These are phyloP conservation scores for Pogonus chalceus DNA, from an alignment of 1,140 invertebrate genomes.

Conservation along the genomic window DNA sequence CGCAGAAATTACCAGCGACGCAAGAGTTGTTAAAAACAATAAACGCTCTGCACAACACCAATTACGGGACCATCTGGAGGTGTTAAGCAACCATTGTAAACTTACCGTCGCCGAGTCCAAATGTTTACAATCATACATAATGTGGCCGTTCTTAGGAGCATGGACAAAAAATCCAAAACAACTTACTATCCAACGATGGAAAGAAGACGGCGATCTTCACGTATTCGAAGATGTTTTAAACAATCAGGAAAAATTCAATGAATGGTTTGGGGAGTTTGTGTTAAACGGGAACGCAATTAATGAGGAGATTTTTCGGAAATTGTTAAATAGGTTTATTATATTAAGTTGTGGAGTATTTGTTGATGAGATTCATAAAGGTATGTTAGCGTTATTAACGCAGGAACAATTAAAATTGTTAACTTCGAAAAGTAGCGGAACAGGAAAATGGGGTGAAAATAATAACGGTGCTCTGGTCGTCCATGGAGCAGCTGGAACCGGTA, in stretches of 20 bases:
- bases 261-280: conserved; percentile 26
- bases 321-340: conserved; percentile 31
- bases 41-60: conserved; percentile 34
- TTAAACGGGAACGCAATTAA: conserved; percentile 18
- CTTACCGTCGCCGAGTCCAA: conserved; percentile 6
- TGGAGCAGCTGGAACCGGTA: conserved; percentile 33
- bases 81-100: conserved; percentile 18
- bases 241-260: conserved; percentile 25
- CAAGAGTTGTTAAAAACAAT: conserved; percentile 32
- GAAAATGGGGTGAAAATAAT: conserved; percentile 7
- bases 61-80: conserved; percentile 30
- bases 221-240: conserved; percentile 27
- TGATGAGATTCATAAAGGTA: conserved; percentile 30
- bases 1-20: conserved; percentile 22
- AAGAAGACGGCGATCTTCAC: conserved; percentile 27
- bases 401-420: conserved; percentile 29
- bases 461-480: conserved; percentile 28
- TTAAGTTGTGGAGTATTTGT: conserved; percentile 33
- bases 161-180: conserved; percentile 28
- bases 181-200: conserved; percentile 25
- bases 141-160: conserved; percentile 30
- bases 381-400: conserved; percentile 31
- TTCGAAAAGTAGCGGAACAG: conserved; percentile 17
- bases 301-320: conserved; percentile 16
- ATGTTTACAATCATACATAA: conserved; percentile 26